Evolutionary conservation across 2,888 invertebrate genomes (phyloP).

Genomic region (Dichetophora obliterata): DNA sequence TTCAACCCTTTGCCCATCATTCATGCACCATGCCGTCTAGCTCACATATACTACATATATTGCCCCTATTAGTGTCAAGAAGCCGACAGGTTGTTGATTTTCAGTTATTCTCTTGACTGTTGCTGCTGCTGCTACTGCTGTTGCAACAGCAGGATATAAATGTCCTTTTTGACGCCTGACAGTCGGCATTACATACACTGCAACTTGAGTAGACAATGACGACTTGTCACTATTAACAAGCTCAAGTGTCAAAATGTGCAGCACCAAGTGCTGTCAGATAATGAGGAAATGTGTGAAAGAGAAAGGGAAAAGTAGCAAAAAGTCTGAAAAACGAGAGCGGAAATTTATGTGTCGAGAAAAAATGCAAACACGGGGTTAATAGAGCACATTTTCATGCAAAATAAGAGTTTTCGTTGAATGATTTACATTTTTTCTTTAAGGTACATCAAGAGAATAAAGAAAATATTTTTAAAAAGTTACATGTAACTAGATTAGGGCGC

Average conservation of each 20-base stretch:
- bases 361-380: not conserved
- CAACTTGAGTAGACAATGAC: conserved; percentile 16
- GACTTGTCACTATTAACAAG: conserved; percentile 35
- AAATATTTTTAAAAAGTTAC: no score
- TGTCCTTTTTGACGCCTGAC: conserved; percentile 45
- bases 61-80: conserved; percentile 22
- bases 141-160: conserved; percentile 6
- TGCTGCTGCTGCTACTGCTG: not conserved
- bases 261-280: conserved; percentile 12
- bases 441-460: no score
- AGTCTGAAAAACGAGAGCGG: not conserved
- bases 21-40: no score
- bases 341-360: not conserved
- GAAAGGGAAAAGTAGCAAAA: not conserved
- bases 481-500: no score
- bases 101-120: conserved; percentile 29
- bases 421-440: not conserved
- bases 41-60: no score
- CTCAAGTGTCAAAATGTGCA: conserved; percentile 30
- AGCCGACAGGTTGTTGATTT: conserved; percentile 37
- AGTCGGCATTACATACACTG: conserved; percentile 30
- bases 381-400: not conserved
- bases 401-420: not conserved
- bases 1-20: no score
- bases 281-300: not conserved